These are phyloP conservation scores for Rhodinocichla rosea DNA, from an alignment of 2,113 vertebrate genomes.

Conservation along the genomic window DNA sequence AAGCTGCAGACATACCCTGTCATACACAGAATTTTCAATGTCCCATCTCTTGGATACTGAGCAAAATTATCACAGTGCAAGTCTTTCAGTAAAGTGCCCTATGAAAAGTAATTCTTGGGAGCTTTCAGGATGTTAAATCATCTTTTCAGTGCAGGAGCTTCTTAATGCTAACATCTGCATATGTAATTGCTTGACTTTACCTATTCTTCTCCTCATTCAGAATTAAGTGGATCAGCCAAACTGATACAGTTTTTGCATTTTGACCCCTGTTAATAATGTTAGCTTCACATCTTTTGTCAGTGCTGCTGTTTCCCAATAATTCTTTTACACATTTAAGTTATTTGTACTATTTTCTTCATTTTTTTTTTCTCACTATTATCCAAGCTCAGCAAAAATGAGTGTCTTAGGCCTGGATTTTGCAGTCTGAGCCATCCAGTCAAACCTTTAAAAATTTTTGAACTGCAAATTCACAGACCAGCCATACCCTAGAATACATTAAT, in stretches of 20 bases:
- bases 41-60: background rate
- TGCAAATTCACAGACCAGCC: background rate
- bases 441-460: background rate
- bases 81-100: background rate
- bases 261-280: background rate
- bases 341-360: background rate
- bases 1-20: background rate
- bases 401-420: background rate
- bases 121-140: slow-evolving; percentile 48
- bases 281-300: background rate
- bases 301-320: background rate
- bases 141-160: slow-evolving; percentile 23
- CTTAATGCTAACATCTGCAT: slow-evolving; percentile 35
- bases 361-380: background rate
- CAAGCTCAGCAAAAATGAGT: background rate
- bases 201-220: slow-evolving; percentile 20
- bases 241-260: slow-evolving; percentile 21
- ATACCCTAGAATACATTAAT: background rate
- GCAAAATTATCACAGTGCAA: background rate
- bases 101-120: slow-evolving; percentile 27
- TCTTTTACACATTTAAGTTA: background rate
- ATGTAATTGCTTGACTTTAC: slow-evolving; percentile 19
- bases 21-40: background rate
- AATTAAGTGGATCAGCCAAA: background rate
- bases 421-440: background rate